A percentile compares a stretch with the other conserved stretches of the same genome.
Conservation (phyloP, 2,113 vertebrate genomes). For the Boulengeromyrus knoepffleri region DNA sequence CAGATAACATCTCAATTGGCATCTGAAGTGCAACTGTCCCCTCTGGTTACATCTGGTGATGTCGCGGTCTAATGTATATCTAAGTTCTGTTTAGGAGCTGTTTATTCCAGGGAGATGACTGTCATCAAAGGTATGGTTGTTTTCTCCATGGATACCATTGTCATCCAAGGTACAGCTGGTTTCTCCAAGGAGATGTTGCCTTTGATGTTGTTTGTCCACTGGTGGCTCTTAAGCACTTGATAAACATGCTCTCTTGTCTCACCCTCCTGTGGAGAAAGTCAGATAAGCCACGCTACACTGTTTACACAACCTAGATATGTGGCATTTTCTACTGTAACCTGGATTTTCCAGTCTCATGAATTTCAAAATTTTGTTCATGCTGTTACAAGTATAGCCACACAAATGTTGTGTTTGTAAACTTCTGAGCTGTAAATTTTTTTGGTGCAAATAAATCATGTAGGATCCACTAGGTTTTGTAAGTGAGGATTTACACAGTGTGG, state of each 20-base stretch:
- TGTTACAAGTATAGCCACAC: background rate
- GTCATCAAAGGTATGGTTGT: background rate
- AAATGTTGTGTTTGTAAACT: background rate
- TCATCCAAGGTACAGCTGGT: slow-evolving; percentile 1
- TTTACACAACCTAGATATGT: background rate
- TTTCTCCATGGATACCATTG: background rate
- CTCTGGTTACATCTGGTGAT: background rate
- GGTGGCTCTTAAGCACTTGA: background rate
- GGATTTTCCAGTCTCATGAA: background rate
- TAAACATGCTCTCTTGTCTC: background rate
- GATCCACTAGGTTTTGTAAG: background rate
- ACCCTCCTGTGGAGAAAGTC: background rate
- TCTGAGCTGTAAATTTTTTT: background rate
- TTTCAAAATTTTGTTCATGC: background rate
- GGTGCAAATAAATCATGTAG: background rate
- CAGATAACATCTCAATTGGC: background rate
- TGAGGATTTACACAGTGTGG: background rate
- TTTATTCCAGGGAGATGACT: slow-evolving; percentile 2
- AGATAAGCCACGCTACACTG: background rate
- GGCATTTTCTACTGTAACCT: background rate
- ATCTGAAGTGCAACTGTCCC: background rate
- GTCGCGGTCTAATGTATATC: background rate
- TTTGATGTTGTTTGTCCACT: background rate
- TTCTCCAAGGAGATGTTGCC: background rate
- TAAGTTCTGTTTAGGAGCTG: background rate